Evolutionary conservation across 2,888 invertebrate genomes (phyloP).

Genomic region (Chaitophorus viminalis): DNA sequence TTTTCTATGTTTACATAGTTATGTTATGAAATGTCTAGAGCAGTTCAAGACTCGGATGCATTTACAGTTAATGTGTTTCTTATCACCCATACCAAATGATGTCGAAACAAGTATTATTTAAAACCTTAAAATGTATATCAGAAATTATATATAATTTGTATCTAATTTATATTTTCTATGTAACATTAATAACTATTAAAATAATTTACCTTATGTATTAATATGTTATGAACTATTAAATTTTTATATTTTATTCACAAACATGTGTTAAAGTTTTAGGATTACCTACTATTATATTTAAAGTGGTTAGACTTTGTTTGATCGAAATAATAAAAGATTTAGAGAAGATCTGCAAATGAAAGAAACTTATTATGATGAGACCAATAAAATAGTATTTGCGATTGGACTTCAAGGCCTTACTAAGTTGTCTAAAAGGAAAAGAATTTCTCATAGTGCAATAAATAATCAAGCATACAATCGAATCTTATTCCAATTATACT

Average conservation of each 20-base stretch:
- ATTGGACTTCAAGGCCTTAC: too few relatives aligned
- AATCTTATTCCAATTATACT: too few relatives aligned
- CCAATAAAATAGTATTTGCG: too few relatives aligned
- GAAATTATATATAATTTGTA: constrained; percentile 22
- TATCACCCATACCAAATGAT: constrained; percentile 10
- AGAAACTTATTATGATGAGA: too few relatives aligned
- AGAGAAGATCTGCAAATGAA: too few relatives aligned
- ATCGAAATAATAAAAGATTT: too few relatives aligned
- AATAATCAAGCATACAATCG: too few relatives aligned
- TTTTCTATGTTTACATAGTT: background rate
- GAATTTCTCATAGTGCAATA: too few relatives aligned
- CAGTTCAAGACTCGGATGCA: constrained; percentile 54
- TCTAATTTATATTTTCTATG: background rate
- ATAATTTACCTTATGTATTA: background rate
- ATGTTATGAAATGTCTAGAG: constrained; percentile 40
- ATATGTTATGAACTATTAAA: background rate
- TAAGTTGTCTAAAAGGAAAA: too few relatives aligned
- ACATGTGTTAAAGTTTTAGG: background rate
- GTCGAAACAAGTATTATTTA: constrained; percentile 50
- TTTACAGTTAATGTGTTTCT: constrained; percentile 58
- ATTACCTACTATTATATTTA: background rate
- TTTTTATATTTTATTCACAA: background rate
- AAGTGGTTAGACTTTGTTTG: too few relatives aligned
- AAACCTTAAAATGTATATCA: background rate
- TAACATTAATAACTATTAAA: background rate